Base-by-base conservation (phyloP, 92 coral and sea anemone genomes). In the Heteractis magnifica region DNA sequence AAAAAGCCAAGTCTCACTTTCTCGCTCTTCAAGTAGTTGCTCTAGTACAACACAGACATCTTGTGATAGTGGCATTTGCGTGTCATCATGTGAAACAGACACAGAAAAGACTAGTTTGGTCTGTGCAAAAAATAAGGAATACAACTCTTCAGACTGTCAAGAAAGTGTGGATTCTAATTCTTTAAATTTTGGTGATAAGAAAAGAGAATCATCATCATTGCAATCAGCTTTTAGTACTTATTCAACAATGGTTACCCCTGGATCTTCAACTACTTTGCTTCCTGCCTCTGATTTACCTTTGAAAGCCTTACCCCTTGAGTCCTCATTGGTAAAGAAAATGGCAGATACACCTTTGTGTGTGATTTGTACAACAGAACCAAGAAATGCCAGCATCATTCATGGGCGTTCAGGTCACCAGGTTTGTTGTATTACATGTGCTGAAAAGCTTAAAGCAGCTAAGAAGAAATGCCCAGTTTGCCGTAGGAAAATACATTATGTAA, bases 341-440 rank as follows among this genome's bases (percentile, higher is more conserved):
- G 14, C 18, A 12, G 74, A 74, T 44, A 56, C 23, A 89, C 79
- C 88, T 64, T 48, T 93, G 84, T 95, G 98, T 71, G 92, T 95
- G 56, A 85, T 95, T 62, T 95, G 98, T 72, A 89, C 89, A 14
- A 86, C 87, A 56, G 91, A 90, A 70, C 98, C 98, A 49, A 93
- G 98, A 50, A 92, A 94, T 85, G 98, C 98, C 15, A 91, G 95
- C 74, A 89, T 95, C 16, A 92, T 95, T 7, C 98, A 95, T 65
- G 98, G 98, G 8, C 83, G 91, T 49, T 94, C 98, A 0, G 98
- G 98, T 6, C 98, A 95, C 72, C 98, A 93, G 77, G 98, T 95
- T 6, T 93, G 98, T 79, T 95, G 98, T 78, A 83, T 91, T 52
- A 88, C 82, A 6, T 95, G 98, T 79, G 98, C 98, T 4, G 94